Base-by-base conservation (phyloP, 2,888 invertebrate species). In the Cerceris ruficornis region DNA sequence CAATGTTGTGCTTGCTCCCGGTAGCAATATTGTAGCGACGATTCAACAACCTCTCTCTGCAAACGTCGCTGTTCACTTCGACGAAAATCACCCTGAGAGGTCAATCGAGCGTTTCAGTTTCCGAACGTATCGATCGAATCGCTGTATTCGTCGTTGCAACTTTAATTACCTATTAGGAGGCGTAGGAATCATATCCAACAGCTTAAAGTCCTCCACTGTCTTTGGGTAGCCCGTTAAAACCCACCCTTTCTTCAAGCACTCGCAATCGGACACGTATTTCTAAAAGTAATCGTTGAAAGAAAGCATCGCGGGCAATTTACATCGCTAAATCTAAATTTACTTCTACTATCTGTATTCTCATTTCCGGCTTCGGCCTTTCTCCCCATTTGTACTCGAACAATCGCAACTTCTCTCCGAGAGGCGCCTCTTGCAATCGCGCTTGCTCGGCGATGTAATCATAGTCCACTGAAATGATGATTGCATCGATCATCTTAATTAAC, bases 221-320 rank as follows among this genome's bases (percentile, higher is more conserved):
- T 91, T 93, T 0, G 95, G 95, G 86, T 94, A 95, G 1, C 94
- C 94, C 6, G 94, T 94, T 76, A 96, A 86, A 14, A 95, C 94
- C 95, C 95, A 96, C 0, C 95, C 95, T 54, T 93, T 91, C 60
- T 93, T 93, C 13, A 95, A 86, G 86, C 95, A 95, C 80, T 95
- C 95, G 88, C 94, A 87, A 77, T 92, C 88, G 41, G 93, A 87
- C 57, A 94, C 86, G 73, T 93, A 87, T 85, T 92, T 91, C 89
- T 94, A n/a, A 7, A 75, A 62, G 66, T 49, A 39, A n/a, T 46
- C 15, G 41, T 55, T 8, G 13, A 8, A 1, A 15, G 0, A 13
- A 49, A n/a, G n/a, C n/a, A n/a, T n/a, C n/a, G n/a, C n/a, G n/a
- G n/a, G n/a, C n/a, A n/a, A n/a, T n/a, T n/a, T n/a, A n/a, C n/a